Conservation (phyloP, 2,888 invertebrate species). For the Drosophila robusta region DNA sequence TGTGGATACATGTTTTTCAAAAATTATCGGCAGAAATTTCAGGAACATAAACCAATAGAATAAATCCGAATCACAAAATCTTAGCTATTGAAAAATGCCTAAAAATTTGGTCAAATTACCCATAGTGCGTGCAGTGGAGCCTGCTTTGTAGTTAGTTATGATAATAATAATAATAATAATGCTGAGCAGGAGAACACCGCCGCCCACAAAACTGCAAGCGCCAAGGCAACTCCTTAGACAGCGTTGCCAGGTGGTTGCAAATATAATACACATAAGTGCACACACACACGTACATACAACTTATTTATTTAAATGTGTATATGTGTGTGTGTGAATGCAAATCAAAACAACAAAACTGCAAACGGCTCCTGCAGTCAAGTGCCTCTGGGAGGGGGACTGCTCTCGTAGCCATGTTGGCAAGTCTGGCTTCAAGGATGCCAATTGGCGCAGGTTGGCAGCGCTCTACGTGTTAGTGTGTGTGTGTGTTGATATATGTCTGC, state of each 20-base stretch:
- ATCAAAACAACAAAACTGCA: constrained; percentile 55
- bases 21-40: too few species aligned
- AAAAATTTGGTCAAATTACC: too few species aligned
- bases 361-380: constrained; percentile 26
- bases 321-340: constrained; percentile 39
- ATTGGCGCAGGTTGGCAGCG: constrained; percentile 72
- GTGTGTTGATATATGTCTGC: constrained; percentile 34
- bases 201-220: constrained; percentile 3
- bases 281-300: not conserved
- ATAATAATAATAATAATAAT: constrained; percentile 66
- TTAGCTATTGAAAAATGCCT: too few species aligned
- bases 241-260: constrained; percentile 49
- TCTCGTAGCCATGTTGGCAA: constrained; percentile 46
- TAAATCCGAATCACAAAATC: too few species aligned
- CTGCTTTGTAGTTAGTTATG: constrained; percentile 64
- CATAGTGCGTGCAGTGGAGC: not conserved
- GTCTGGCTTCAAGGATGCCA: constrained; percentile 67
- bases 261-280: constrained; percentile 20
- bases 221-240: constrained; percentile 26
- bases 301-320: constrained; percentile 18
- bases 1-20: too few species aligned
- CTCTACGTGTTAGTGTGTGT: constrained; percentile 33
- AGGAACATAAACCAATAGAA: too few species aligned
- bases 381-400: constrained; percentile 6
- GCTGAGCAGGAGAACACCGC: not conserved